Evolutionary conservation across 2,888 invertebrate genomes (phyloP).

Genomic region (Penaeus monodon): DNA sequence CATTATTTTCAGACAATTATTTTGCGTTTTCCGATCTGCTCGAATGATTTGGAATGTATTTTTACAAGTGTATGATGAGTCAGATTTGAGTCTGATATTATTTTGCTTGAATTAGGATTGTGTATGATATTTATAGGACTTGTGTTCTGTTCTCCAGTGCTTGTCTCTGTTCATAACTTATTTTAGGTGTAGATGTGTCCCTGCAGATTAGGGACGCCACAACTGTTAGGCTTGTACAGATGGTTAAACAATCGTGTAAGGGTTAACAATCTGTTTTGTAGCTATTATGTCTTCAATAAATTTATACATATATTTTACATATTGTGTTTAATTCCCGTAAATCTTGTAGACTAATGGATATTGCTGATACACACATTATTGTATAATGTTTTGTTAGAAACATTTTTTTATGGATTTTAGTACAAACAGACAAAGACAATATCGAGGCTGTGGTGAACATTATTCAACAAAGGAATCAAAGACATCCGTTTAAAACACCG

Average conservation of each 20-base stretch:
- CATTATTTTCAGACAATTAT: constrained; percentile 20
- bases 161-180: constrained; percentile 51
- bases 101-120: constrained; percentile 56
- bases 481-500: no score
- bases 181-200: constrained; percentile 32
- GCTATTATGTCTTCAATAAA: constrained; percentile 63
- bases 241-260: constrained; percentile 51
- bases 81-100: constrained; percentile 46
- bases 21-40: constrained; percentile 39
- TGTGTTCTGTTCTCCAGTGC: constrained; percentile 48
- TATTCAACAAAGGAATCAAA: no score
- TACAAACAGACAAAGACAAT: no score
- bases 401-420: no score
- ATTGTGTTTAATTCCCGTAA: constrained; percentile 9
- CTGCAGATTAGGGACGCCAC: constrained; percentile 5
- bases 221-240: constrained; percentile 55
- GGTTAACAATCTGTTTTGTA: constrained; percentile 61
- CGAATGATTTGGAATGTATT: constrained; percentile 36
- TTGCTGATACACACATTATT: neutral
- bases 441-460: no score
- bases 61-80: constrained; percentile 41
- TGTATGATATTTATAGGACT: constrained; percentile 51
- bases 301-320: constrained; percentile 60
- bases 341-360: neutral
- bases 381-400: no score